Evolutionary conservation across 1,140 invertebrate species (phyloP), one percentile per base, ranked within the genome.

Genomic region (Drosophila athabasca): DNA sequence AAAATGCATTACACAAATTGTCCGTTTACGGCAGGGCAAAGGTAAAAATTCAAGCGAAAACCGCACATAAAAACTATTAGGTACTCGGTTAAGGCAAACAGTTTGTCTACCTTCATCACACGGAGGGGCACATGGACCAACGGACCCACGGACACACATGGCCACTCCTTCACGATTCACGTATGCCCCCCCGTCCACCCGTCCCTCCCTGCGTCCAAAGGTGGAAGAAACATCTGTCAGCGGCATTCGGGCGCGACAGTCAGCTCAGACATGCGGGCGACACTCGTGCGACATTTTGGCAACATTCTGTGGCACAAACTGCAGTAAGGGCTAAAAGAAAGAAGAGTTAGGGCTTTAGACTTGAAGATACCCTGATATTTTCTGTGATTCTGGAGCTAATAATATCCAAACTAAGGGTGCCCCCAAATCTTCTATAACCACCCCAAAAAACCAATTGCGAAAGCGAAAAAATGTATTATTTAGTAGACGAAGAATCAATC

Each of bases 1-100:
- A 73, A 62, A 76, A 76, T 76, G 64, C 73, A 76, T 76, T 76
- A 76, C 72, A 76, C 73, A 76, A 76, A 76, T 76, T 76, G 55
- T 69, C 60, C 62, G 61, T 69, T 70, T 70, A 69, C 69, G 65
- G 67, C 67, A 49, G 61, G 64, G 53, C 35, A 68, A 15, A 57
- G 44, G 64, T 35, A 44, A 31, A 60, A 60, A 59, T 48, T 55
- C 44, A 51, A 35, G 51, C 55, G 50, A 67, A 61, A 76, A 76
- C 73, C 73, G 44, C 72, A 75, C 51, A 76, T 69, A 70, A 69
- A 70, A 70, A 70, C 65, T 69, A 70, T 69, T 69, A 69, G 51
- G 35, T 19, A 8, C 65, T 55, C 29, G 51, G 19, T 35, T 19
- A 43, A 49, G 26, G 35, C 50, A 58, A 58, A 69, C 44, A 26